These are phyloP conservation scores for Chiloscyllium punctatum DNA, from an alignment of 2,797 vertebrate species.

Conservation along the genomic window DNA sequence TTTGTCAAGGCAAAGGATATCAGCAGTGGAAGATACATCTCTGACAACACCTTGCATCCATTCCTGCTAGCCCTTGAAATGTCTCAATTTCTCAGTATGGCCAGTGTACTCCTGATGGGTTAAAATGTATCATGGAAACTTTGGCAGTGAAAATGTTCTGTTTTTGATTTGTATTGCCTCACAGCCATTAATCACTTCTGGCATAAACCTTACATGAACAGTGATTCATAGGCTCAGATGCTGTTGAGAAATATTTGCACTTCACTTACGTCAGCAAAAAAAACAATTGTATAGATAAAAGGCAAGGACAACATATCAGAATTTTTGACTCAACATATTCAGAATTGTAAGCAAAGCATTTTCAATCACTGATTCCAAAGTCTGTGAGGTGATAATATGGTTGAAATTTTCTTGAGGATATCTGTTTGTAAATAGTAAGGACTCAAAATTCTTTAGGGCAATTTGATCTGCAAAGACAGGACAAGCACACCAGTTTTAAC, in stretches of 20 bases:
- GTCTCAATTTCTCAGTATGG: not conserved
- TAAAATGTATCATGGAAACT: not conserved
- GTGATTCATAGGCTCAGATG: not conserved
- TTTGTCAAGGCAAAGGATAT: not conserved
- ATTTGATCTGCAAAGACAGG: not conserved
- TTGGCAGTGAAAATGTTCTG: not conserved
- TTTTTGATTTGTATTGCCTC: not conserved
- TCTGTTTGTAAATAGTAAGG: not conserved
- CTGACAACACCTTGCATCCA: not conserved
- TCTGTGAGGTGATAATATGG: not conserved
- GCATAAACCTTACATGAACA: not conserved
- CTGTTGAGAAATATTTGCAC: slow-evolving; percentile 5
- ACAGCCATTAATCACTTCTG: not conserved
- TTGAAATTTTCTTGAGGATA: slow-evolving; percentile 7
- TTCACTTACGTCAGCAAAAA: not conserved
- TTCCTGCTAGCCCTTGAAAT: not conserved
- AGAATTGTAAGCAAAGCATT: slow-evolving; percentile 19
- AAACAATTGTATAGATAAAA: slow-evolving; percentile 13
- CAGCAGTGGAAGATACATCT: not conserved
- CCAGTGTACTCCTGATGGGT: not conserved
- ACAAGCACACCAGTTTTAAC: not conserved
- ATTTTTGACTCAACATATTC: not conserved
- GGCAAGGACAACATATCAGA: not conserved
- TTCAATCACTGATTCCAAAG: slow-evolving; percentile 16
- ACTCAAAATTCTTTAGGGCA: not conserved